Evolutionary conservation across 2,113 vertebrate genomes (phyloP).

Genomic region (human): GRCh38 chr2:234436501-234437000

Average conservation of each 20-base stretch:
- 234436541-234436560: neutral
- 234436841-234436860: too few species aligned
- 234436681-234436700: neutral
- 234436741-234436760: neutral
- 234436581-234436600: rapidly evolving
- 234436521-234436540: rapidly evolving
- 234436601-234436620: rapidly evolving
- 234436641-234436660: rapidly evolving
- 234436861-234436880: neutral
- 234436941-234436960: rapidly evolving
- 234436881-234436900: rapidly evolving
- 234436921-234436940: neutral
- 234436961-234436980: neutral
- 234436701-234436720: neutral
- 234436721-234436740: rapidly evolving
- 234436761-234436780: rapidly evolving
- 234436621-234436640: neutral
- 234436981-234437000: neutral
- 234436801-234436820: too few species aligned
- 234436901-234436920: neutral
- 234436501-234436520: neutral
- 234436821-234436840: neutral
- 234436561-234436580: neutral
- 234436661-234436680: neutral
- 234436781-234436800: too few species aligned